Evolutionary conservation across 2,888 invertebrate species (phyloP), one percentile per base, ranked within the genome.

Genomic region (Romanomermis culicivorax): DNA sequence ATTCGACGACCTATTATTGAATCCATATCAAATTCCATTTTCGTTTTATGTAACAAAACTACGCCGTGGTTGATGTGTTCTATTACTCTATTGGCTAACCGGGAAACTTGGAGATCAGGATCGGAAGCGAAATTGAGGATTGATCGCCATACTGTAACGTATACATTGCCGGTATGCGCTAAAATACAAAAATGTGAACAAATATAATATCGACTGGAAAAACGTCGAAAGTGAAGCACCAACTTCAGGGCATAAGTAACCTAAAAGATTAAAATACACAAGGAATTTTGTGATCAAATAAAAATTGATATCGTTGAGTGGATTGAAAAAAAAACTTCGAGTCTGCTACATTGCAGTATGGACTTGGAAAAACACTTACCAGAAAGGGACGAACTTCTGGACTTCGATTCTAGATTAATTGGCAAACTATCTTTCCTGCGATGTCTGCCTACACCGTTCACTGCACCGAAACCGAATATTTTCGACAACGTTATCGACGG

Each of bases 131-230:
- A 77, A 57, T 78, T 75, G 58, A 79, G 75, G 61, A 95, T 75
- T 24, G 82, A 80, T 61, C 78, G 77, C 91, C 91, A 95, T 56
- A 93, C 77, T 71, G 84, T 84, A 72, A 81, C 80, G 72, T 88
- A 88, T 55, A 89, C 64, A 55, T 65, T 68, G 29, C 51, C 56
- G 53, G 56, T 36, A 17, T 17, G 7, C 36, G 36, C n/a, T n/a
- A n/a, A n/a, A n/a, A n/a, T n/a, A n/a, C n/a, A n/a, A n/a, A n/a
- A n/a, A n/a, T n/a, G n/a, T n/a, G n/a, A n/a, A n/a, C n/a, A n/a
- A n/a, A n/a, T n/a, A n/a, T n/a, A n/a, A n/a, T n/a, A n/a, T n/a
- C n/a, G n/a, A n/a, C n/a, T n/a, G n/a, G n/a, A n/a, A n/a, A n/a
- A n/a, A n/a, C n/a, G n/a, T n/a, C n/a, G n/a, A n/a, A n/a, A n/a